A percentile compares a stretch with the other conserved stretches of the same genome.
Evolutionary conservation across 2,888 invertebrate genomes (phyloP).

Genomic region (Tortrix viridana): DNA sequence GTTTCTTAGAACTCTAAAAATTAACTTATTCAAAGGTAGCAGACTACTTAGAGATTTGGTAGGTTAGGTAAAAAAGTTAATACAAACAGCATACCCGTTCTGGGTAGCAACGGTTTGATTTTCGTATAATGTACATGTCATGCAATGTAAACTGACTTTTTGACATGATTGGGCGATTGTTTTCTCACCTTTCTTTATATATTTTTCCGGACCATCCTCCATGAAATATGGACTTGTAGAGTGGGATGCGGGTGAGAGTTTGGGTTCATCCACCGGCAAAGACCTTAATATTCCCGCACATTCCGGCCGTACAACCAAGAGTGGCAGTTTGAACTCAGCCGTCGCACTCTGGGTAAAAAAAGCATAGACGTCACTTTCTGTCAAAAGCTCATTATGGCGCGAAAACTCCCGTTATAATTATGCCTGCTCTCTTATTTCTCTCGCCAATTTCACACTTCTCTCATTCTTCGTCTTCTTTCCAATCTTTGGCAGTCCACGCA

Average conservation of each 20-base stretch:
- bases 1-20: too few relatives aligned
- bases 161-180: not conserved
- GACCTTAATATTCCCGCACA: conserved; percentile 86
- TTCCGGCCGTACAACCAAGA: conserved; percentile 87
- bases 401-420: not conserved
- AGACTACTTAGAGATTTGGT: too few relatives aligned
- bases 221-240: conserved; percentile 87
- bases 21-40: too few relatives aligned
- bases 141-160: not conserved
- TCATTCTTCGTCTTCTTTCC: conserved; percentile 41
- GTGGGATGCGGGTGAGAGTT: conserved; percentile 83
- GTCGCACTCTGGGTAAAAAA: conserved; percentile 82
- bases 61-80: too few relatives aligned
- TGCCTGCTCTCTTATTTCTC: not conserved
- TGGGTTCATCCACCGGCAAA: conserved; percentile 85
- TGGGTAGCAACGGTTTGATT: too few relatives aligned
- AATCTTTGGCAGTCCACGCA: conserved; percentile 44
- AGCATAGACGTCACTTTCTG: conserved; percentile 27
- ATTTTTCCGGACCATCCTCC: conserved; percentile 86
- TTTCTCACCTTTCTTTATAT: conserved; percentile 85
- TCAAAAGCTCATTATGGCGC: not conserved
- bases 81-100: too few relatives aligned
- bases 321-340: conserved; percentile 88
- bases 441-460: conserved; percentile 1
- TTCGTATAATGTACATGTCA: too few relatives aligned